Evolutionary conservation across 2,113 vertebrate species (phyloP), one percentile per base, ranked within the genome.

Genomic region (Ophthalmolycus amberensis): DNA sequence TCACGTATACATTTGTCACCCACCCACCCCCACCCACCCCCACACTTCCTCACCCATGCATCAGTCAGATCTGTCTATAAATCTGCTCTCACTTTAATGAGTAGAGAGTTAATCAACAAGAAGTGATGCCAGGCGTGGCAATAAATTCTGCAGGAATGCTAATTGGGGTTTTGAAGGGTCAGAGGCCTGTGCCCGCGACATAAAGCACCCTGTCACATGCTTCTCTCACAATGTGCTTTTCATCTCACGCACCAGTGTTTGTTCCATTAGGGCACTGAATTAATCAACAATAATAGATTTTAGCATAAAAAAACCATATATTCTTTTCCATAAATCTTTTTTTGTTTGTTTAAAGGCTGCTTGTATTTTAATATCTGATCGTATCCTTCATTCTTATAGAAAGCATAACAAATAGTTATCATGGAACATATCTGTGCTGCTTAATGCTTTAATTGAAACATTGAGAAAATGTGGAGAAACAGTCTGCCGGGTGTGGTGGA

Each of bases 131-230:
- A 83, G 78, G 71, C 83, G 25, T 85, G 46, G 59, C 79, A 77
- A 88, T 90, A 90, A 84, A 92, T 88, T 82, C 82, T 71, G 75
- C 73, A 80, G 74, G 76, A 87, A 82, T 88, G 89, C 84, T 90
- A 90, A 92, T 87, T 87, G 79, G 81, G 86, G 84, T 88, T 84
- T 84, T 88, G 71, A 79, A 85, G 89, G 92, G 86, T 91, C 86
- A 91, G 78, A 83, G 81, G 86, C 80, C 79, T 46, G 68, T 12
- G 76, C 40, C 70, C 75, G 65, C 18, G 77, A 82, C 88, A 90
- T 82, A 90, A 93, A 91, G 16, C 75, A 86, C 50, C 50, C 44
- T 79, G 84, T 85, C 89, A 86, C 69, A 56, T 77, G 83, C 80
- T 67, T 62, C 67, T 79, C 52, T 76, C 52, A 79, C 65, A 20